These are phyloP conservation scores for Operophtera brumata DNA, from an alignment of 2,888 invertebrate genomes.

Conservation along the genomic window DNA sequence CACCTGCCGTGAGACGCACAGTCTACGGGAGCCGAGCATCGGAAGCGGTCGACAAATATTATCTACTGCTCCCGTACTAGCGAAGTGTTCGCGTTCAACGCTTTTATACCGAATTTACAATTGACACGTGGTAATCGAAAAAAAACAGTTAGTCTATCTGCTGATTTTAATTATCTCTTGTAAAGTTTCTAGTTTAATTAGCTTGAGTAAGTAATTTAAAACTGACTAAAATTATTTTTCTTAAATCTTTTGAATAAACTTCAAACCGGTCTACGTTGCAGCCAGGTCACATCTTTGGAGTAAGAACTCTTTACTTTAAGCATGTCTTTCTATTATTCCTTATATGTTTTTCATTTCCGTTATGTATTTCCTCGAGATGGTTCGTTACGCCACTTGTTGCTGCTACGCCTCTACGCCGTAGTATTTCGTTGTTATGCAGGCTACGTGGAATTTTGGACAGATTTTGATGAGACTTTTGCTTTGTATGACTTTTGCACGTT, in stretches of 20 bases:
- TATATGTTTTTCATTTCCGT: too few species aligned
- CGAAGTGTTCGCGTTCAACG: conserved; percentile 16
- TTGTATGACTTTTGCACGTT: too few species aligned
- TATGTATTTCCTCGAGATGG: too few species aligned
- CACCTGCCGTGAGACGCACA: conserved; percentile 16
- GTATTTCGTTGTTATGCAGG: conserved; percentile 4
- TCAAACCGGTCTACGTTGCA: neutral
- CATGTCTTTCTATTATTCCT: too few species aligned
- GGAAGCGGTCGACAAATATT: conserved; percentile 1
- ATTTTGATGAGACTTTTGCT: neutral
- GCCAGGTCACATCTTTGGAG: neutral
- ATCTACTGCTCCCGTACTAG: conserved; percentile 10
- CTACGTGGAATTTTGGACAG: neutral
- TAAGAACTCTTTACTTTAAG: neutral
- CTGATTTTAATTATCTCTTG: neutral
- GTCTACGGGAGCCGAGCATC: conserved; percentile 4
- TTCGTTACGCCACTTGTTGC: conserved; percentile 12
- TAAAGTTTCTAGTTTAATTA: too few species aligned
- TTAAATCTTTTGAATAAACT: neutral
- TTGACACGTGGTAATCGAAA: neutral
- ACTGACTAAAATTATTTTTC: too few species aligned
- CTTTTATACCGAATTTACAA: conserved; percentile 10
- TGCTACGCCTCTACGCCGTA: conserved; percentile 12
- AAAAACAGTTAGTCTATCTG: neutral
- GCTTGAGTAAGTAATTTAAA: too few species aligned